Evolutionary conservation across 2,797 vertebrate genomes (phyloP).

Genomic region (Artibeus lituratus): DNA sequence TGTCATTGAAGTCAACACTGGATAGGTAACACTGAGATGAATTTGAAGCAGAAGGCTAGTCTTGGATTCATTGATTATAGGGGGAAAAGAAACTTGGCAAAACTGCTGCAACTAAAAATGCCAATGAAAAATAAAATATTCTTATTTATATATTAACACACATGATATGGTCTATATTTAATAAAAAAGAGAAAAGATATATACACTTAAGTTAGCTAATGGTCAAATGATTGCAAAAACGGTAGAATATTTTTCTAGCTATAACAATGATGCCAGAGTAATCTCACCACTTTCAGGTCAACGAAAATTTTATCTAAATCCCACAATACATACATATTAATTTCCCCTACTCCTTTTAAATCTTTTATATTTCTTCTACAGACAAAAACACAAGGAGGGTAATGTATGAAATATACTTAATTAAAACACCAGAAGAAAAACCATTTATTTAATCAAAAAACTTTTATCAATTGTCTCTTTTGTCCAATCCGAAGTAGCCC

Average conservation of each 20-base stretch:
- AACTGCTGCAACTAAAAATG: not conserved
- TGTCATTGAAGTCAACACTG: constrained; percentile 18
- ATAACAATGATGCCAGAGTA: not conserved
- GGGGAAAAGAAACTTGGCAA: not conserved
- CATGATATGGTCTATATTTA: not conserved
- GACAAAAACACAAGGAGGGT: not conserved
- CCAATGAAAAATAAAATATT: not conserved
- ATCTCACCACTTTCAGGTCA: not conserved
- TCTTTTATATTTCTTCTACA: not conserved
- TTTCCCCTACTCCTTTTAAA: not conserved
- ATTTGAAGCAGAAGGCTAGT: not conserved
- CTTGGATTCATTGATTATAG: not conserved
- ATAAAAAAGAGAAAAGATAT: not conserved
- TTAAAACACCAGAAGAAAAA: not conserved
- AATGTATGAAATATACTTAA: not conserved
- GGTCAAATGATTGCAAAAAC: not conserved
- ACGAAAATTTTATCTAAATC: not conserved
- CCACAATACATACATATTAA: not conserved
- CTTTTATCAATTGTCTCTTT: not conserved
- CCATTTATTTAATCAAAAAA: constrained; percentile 13
- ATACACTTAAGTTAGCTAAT: not conserved
- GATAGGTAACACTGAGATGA: not conserved
- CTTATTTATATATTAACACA: not conserved
- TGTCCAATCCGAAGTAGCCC: not conserved
- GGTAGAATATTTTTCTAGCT: not conserved